phyloP scores from a whole-genome alignment of 1,140 invertebrate species.

The Drosophila oshimai region DNA sequence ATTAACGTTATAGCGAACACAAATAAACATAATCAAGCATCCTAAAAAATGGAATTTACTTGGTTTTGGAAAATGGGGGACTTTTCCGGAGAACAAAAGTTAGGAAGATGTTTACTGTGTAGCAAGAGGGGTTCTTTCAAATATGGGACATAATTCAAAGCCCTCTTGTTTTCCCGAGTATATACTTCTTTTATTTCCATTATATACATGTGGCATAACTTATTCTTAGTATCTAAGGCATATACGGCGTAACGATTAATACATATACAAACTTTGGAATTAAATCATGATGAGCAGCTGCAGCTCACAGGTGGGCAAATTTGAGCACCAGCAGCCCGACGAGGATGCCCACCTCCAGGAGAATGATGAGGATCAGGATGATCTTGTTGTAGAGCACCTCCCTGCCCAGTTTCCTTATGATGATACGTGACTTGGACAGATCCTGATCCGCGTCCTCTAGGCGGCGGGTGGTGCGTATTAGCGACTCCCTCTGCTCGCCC shows the following conservation, averaged over 20 bases:
- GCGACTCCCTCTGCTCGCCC: constrained; percentile 83
- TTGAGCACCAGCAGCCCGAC: constrained; percentile 68
- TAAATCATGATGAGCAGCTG: background rate
- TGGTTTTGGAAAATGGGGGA: background rate
- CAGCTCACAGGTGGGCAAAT: constrained; percentile 42
- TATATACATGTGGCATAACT: background rate
- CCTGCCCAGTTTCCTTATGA: constrained; percentile 82
- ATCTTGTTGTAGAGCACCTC: constrained; percentile 84
- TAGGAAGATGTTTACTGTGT: too few relatives aligned
- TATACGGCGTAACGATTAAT: constrained; percentile 3
- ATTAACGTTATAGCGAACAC: constrained; percentile 36
- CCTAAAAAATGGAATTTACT: background rate
- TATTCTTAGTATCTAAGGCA: constrained; percentile 3
- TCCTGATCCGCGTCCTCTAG: constrained; percentile 83
- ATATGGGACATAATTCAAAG: too few relatives aligned
- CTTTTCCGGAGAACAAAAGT: too few relatives aligned
- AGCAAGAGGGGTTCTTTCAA: too few relatives aligned
- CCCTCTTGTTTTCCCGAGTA: background rate
- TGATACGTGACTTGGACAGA: constrained; percentile 77
- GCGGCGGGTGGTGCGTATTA: constrained; percentile 82
- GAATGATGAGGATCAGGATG: constrained; percentile 83
- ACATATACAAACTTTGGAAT: constrained; percentile 46
- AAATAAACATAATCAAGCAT: constrained; percentile 54
- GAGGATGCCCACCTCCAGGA: constrained; percentile 82
- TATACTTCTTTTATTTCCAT: background rate